Evolutionary conservation across 2,797 vertebrate species (phyloP).

Genomic region (Hyperoplus lanceolatus): DNA sequence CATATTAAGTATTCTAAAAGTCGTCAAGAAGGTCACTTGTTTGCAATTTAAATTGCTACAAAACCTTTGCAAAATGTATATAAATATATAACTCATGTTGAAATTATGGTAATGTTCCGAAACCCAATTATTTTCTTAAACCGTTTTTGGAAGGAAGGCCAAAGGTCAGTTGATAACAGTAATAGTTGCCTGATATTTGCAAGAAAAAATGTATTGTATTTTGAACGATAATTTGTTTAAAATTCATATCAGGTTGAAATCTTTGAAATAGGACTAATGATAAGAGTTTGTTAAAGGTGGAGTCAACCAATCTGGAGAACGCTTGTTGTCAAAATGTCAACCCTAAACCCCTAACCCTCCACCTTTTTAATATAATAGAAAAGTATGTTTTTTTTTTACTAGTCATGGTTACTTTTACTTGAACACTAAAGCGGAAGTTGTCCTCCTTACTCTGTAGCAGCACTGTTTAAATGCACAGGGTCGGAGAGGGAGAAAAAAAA

Average conservation of each 20-base stretch:
- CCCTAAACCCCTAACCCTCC: no score
- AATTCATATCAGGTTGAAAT: not conserved
- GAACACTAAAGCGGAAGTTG: not conserved
- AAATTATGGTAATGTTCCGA: not conserved
- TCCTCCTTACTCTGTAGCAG: not conserved
- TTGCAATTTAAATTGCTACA: not conserved
- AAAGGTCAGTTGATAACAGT: not conserved
- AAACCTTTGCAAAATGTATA: constrained; percentile 4
- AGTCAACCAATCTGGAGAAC: no score
- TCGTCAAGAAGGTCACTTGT: constrained; percentile 17
- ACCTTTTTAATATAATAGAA: not conserved
- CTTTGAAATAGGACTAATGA: not conserved
- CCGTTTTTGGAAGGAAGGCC: not conserved
- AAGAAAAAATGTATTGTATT: not conserved
- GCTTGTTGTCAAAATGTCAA: no score
- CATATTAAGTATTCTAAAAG: constrained; percentile 8
- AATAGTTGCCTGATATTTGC: not conserved
- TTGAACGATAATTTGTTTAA: not conserved
- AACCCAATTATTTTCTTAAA: not conserved
- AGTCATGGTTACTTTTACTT: not conserved
- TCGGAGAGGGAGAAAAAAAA: not conserved
- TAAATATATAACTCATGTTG: not conserved
- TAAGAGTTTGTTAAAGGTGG: not conserved
- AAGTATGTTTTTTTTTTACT: not conserved
- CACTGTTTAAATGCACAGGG: not conserved